A percentile compares a stretch with the other conserved stretches of the same genome.
Conservation (phyloP, 2,113 vertebrate species). For the Urocynchramus pylzowi region DNA sequence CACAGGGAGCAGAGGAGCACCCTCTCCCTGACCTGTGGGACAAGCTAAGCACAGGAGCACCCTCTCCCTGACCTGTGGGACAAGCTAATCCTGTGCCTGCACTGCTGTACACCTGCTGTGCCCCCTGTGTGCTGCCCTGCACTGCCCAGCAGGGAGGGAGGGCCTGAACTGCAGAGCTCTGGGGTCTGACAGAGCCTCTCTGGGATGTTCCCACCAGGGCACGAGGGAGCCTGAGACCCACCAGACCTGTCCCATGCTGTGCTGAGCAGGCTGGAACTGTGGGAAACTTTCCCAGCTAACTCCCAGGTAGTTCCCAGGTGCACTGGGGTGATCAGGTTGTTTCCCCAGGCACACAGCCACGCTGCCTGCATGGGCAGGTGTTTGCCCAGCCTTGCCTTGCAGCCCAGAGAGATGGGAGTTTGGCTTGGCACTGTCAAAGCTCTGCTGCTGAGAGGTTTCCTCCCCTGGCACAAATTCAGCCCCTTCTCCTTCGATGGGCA, state of each 20-base stretch:
- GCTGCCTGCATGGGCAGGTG: background rate
- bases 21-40: background rate
- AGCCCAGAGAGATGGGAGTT: fast-evolving
- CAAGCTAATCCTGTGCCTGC: background rate
- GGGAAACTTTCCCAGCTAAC: background rate
- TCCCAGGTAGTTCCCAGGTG: background rate
- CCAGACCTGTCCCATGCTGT: background rate
- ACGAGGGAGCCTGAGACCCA: background rate
- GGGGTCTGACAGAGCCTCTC: background rate
- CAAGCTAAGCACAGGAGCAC: background rate
- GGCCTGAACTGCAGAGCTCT: background rate
- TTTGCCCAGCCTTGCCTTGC: background rate
- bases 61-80: background rate
- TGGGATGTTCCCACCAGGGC: background rate
- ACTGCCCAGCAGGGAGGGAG: background rate
- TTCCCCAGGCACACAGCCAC: background rate
- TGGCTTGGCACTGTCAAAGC: background rate
- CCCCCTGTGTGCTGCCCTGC: background rate
- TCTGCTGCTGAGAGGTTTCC: background rate
- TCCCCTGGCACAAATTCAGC: background rate
- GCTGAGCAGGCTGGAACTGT: background rate
- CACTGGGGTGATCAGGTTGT: background rate
- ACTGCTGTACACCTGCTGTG: fast-evolving
- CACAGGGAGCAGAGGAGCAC: background rate
- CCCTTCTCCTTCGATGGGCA: fast-evolving